These are phyloP conservation scores for Tympanoctomys barrerae DNA, from an alignment of 2,797 vertebrate species.

Conservation along the genomic window DNA sequence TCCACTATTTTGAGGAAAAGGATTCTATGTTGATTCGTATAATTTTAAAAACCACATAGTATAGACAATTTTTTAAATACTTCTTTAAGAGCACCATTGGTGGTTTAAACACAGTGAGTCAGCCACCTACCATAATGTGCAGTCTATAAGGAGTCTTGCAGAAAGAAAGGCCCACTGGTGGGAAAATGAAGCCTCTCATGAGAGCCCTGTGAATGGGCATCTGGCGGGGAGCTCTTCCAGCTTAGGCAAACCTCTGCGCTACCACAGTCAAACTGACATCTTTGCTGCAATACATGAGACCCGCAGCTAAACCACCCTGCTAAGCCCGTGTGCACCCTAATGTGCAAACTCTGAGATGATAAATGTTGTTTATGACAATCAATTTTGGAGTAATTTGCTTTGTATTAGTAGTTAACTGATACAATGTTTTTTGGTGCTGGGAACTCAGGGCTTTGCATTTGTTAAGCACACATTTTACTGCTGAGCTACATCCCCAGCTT, in stretches of 20 bases:
- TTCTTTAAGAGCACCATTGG: not conserved
- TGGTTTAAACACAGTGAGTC: not conserved
- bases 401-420: constrained; percentile 6
- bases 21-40: not conserved
- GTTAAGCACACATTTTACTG: not conserved
- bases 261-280: not conserved
- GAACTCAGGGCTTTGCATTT: not conserved
- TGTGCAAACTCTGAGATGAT: not conserved
- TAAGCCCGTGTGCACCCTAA: not conserved
- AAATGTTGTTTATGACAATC: not conserved
- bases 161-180: not conserved
- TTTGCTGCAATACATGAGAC: not conserved
- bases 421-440: not conserved
- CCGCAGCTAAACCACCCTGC: not conserved
- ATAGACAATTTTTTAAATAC: not conserved
- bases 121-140: not conserved
- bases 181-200: not conserved
- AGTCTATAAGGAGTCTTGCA: not conserved
- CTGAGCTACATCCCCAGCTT: not conserved
- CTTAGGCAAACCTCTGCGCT: not conserved
- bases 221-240: not conserved
- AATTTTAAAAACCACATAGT: not conserved
- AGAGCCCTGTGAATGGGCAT: not conserved
- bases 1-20: not conserved
- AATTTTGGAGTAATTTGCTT: not conserved